Conservation (phyloP, 1,140 invertebrate genomes). For the Neuroterus valhalla region DNA sequence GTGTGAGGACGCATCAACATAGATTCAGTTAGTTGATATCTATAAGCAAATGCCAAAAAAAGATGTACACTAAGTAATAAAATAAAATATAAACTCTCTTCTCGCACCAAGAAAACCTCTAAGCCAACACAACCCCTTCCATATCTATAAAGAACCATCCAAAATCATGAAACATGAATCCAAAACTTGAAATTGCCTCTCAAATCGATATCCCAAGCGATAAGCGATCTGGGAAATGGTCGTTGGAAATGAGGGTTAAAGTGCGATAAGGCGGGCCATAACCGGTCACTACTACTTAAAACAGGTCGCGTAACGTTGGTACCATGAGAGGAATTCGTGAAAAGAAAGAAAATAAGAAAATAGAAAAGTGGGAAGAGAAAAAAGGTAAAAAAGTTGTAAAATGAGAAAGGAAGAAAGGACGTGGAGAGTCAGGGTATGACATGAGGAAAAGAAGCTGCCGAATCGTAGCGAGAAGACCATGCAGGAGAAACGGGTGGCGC, state of each 20-base stretch:
- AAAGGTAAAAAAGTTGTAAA: slow-evolving; percentile 40
- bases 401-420: slow-evolving; percentile 49
- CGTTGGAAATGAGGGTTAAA: slow-evolving; percentile 26
- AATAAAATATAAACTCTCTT: too few relatives aligned
- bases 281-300: slow-evolving; percentile 15
- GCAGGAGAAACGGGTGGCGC: slow-evolving; percentile 37
- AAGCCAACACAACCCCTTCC: not conserved
- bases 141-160: not conserved
- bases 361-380: not conserved
- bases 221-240: slow-evolving; percentile 15
- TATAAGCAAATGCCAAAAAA: too few relatives aligned
- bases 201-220: slow-evolving; percentile 15
- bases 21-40: too few relatives aligned
- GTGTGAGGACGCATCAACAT: too few relatives aligned
- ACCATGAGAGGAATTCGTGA: not conserved
- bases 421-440: slow-evolving; percentile 52
- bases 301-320: slow-evolving; percentile 7
- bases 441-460: slow-evolving; percentile 48
- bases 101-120: not conserved
- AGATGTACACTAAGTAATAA: too few relatives aligned
- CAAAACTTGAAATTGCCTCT: slow-evolving; percentile 3
- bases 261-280: slow-evolving; percentile 15
- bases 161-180: slow-evolving; percentile 4
- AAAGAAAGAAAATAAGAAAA: slow-evolving; percentile 19
- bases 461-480: slow-evolving; percentile 37